Evolutionary conservation across 64 coral and sea anemone species (phyloP), one percentile per base, ranked within the genome.

Genomic region (Montipora capricornis): DNA sequence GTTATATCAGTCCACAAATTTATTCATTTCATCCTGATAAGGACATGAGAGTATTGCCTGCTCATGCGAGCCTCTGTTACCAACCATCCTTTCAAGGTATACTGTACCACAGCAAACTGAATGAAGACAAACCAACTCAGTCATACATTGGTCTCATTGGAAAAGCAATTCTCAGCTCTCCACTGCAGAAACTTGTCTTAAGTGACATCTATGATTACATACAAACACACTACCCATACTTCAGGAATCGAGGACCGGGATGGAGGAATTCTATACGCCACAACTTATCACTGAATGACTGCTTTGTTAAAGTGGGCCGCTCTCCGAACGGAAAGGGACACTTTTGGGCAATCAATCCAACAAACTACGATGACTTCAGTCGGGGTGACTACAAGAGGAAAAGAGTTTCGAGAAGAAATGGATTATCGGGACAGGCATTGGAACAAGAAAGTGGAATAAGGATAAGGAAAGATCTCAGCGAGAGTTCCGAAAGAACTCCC

Each of bases 81-180:
- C 82, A 73, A 45, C 17, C 62, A 11, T 19, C 45, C 5, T 71
- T 71, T 49, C 62, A 86, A 71, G 66, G 19, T 16, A 86, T 86
- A 8, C 45, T 64, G 44, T 51, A 88, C 37, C 76, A 93, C 47
- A 1, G 11, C 75, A 88, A 20, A 44, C 29, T 29, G 29, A 84
- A 80, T 80, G 83, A 93, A 17, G 84, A 93, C 47, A 93, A 93
- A 81, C 92, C 92, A 81, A 93, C 83, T 68, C 92, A 93, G 60
- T 93, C 92, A n/a, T 93, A 93, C 76, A 93, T 93, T 57, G 92
- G 92, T 46, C 78, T 93, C 1, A 93, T 93, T 87, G 92, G 92
- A 2, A 93, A 93, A 26, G 92, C 92, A 73, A 93, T 93, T 74
- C 60, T 93, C 3, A 93, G 84, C 77, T 76, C 84, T 44, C 92